Percentiles rank a stretch among this genome's conserved stretches.
Evolutionary conservation across 92 coral and sea anemone genomes (phyloP).

Genomic region (Bergia puertoricense): DNA sequence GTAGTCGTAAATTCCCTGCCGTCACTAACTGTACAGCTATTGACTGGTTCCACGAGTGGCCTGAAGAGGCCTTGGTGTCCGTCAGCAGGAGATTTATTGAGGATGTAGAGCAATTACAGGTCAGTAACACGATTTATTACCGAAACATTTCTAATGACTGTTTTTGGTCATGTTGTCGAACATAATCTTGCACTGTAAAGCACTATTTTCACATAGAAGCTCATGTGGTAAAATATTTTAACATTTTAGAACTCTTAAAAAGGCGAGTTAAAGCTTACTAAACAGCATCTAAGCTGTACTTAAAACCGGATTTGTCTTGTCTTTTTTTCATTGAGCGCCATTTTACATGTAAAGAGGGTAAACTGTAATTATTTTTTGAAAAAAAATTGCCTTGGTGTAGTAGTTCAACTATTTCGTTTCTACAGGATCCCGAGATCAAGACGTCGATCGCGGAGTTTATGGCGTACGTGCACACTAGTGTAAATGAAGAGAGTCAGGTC

Average conservation of each 20-base stretch:
- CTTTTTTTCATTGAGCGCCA: background rate
- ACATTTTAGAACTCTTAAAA: background rate
- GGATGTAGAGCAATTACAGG: slow-evolving; percentile 94
- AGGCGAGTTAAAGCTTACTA: no score
- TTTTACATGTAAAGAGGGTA: background rate
- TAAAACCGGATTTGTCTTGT: no score
- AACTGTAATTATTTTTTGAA: no score
- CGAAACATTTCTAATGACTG: background rate
- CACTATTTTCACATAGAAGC: background rate
- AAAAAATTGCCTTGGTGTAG: background rate
- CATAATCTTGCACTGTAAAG: background rate
- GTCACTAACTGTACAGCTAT: slow-evolving; percentile 99
- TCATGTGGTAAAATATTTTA: no score
- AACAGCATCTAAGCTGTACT: background rate
- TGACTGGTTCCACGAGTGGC: slow-evolving; percentile 99
- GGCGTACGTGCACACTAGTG: slow-evolving; percentile 97
- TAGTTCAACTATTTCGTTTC: background rate
- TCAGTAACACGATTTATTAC: slow-evolving; percentile 22
- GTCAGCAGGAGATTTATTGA: slow-evolving; percentile 97
- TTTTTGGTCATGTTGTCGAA: background rate
- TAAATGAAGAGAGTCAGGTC: slow-evolving; percentile 91
- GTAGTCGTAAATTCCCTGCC: slow-evolving; percentile 99
- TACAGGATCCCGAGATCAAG: slow-evolving; percentile 77
- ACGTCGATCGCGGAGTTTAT: slow-evolving; percentile 93
- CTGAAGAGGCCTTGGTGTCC: slow-evolving; percentile 98